These are phyloP conservation scores for Euura lappo DNA, from an alignment of 1,140 invertebrate species.

Conservation along the genomic window DNA sequence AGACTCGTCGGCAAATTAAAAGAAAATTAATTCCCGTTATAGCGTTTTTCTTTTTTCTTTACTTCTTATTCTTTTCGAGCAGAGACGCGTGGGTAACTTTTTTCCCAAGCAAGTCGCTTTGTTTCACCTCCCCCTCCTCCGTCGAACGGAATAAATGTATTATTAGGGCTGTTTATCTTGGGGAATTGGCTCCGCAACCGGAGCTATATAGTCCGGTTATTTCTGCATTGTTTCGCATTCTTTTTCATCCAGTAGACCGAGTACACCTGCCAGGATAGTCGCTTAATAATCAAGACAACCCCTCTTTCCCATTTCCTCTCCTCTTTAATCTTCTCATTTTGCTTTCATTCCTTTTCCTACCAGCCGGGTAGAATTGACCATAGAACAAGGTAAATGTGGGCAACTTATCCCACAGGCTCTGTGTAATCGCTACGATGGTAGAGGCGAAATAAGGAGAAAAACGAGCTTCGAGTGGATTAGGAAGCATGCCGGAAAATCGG, in stretches of 20 bases:
- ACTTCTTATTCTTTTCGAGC: neutral
- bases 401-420: too few species aligned
- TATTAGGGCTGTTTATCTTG: conserved; percentile 5
- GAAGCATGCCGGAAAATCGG: neutral
- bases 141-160: neutral
- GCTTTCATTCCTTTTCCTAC: too few species aligned
- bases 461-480: neutral
- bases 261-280: neutral
- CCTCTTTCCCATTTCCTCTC: neutral
- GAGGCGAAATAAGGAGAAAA: neutral
- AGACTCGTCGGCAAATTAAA: conserved; percentile 4
- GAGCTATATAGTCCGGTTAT: neutral
- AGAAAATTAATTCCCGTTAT: conserved; percentile 6
- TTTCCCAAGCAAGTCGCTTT: neutral
- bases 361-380: too few species aligned
- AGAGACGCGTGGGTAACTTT: too few species aligned
- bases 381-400: too few species aligned
- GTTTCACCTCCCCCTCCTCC: neutral
- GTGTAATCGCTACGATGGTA: neutral
- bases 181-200: conserved; percentile 1
- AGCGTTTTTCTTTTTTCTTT: neutral
- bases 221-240: conserved; percentile 1
- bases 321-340: neutral
- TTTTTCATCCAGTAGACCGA: neutral
- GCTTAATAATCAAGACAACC: neutral